Base-by-base conservation (phyloP, 1,140 invertebrate genomes). In the Microplitis mediator region DNA sequence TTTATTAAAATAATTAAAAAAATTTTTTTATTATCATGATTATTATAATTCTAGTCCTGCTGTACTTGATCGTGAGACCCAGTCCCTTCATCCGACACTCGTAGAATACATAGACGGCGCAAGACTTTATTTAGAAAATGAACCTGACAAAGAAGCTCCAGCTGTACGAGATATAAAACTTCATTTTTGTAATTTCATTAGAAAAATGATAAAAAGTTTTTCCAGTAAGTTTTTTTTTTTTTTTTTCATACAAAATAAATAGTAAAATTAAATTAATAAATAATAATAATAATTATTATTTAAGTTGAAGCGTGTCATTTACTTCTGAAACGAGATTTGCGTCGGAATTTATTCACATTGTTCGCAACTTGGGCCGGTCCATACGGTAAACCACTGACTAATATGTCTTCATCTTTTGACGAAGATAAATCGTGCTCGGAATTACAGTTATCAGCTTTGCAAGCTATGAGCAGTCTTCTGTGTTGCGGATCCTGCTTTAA, bases 401-500 rank as follows among this genome's bases (percentile, higher is more conserved):
- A 69, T 54, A 79, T 73, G 75, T 80, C 77, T 3, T 72, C 81
- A 3, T 54, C 77, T 11, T 75, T 82, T 6, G 85, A 87, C 35
- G 84, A 85, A 51, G 86, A 86, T 67, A 85, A 81, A 69, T 66
- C 73, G 9, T 91, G 91, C 74, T 90, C 91, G 36, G 89, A 92
- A 69, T 84, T 93, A 52, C 91, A 93, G 76, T 88, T 92, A 35
- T 91, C 91, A 31, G 91, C 92, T 0, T 83, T 93, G 1, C 92
- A 95, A 89, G 97, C 98, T 4, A 98, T 99, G 95, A 96, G 95
- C 73, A 93, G 95, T 35, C 88, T 99, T 2, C 89, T 99, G 0
- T 98, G 96, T 81, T 98, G 97, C 86, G 98, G 98, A 0, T 93
- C 96, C 1, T 95, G 96, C 77, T 99, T 99, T 85, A 95, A 98